phyloP scores from a whole-genome alignment of 1,140 invertebrate genomes.

The Halyomorpha halys region DNA sequence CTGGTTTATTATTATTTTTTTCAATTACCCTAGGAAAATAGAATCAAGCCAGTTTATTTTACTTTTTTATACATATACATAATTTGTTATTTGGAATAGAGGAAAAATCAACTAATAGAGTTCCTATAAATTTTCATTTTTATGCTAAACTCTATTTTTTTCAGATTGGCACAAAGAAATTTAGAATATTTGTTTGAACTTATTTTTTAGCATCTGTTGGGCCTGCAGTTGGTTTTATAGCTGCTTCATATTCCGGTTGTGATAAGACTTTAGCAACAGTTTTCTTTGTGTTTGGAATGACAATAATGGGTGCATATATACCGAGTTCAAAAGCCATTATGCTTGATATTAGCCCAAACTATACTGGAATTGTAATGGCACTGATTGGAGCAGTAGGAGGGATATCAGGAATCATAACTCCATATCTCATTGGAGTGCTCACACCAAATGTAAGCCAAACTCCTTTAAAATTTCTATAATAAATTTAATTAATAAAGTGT shows the following conservation, averaged over 20 bases:
- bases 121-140: too few relatives aligned
- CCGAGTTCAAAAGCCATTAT: slow-evolving; percentile 65
- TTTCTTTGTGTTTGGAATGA: slow-evolving; percentile 56
- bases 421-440: slow-evolving; percentile 60
- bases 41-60: too few relatives aligned
- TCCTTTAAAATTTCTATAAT: neutral
- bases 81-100: too few relatives aligned
- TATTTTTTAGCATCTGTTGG: slow-evolving; percentile 50
- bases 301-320: slow-evolving; percentile 59
- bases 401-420: slow-evolving; percentile 62
- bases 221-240: slow-evolving; percentile 63
- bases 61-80: too few relatives aligned
- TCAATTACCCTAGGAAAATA: too few relatives aligned
- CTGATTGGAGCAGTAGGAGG: slow-evolving; percentile 70
- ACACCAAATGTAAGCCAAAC: slow-evolving; percentile 50
- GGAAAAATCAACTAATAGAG: too few relatives aligned
- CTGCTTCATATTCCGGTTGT: slow-evolving; percentile 67
- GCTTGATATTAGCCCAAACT: slow-evolving; percentile 70
- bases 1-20: too few relatives aligned
- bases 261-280: slow-evolving; percentile 48
- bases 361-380: slow-evolving; percentile 66
- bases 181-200: too few relatives aligned
- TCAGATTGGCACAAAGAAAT: too few relatives aligned
- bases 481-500: too few relatives aligned
- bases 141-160: too few relatives aligned